Conservation (phyloP, 2,888 invertebrate species). For the Drosophila quinaria region DNA sequence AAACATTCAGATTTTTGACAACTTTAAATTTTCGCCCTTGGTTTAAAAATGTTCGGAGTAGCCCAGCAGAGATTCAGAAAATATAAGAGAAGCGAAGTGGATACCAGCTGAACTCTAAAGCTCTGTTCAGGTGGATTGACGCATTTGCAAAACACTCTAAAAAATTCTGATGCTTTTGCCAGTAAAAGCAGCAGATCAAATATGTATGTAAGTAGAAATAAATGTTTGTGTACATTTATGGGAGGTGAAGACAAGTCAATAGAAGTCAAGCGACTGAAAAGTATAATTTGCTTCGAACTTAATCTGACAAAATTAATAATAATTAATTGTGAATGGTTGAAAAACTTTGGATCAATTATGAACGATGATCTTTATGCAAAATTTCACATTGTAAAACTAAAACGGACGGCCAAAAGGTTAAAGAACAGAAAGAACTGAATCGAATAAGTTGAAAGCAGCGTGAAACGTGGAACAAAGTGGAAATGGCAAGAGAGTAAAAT, state of each 20-base stretch:
- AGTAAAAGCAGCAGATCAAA: too few species aligned
- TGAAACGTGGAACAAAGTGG: slow-evolving; percentile 3
- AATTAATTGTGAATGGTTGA: slow-evolving; percentile 21
- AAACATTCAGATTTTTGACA: too few species aligned
- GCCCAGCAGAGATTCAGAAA: too few species aligned
- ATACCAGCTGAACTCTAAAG: too few species aligned
- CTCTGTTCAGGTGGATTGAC: too few species aligned
- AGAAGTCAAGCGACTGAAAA: slow-evolving; percentile 39
- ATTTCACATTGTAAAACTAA: slow-evolving; percentile 56
- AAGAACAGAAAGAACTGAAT: slow-evolving; percentile 53
- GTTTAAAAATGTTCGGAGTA: too few species aligned
- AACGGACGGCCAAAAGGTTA: slow-evolving; percentile 63
- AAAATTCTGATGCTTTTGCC: too few species aligned
- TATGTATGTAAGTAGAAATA: too few species aligned
- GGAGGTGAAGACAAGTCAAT: slow-evolving; percentile 3
- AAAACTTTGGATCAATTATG: slow-evolving; percentile 62
- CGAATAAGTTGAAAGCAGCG: slow-evolving; percentile 9
- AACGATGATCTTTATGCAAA: slow-evolving; percentile 74
- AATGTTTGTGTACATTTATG: neutral
- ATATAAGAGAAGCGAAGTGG: too few species aligned
- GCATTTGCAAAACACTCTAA: too few species aligned
- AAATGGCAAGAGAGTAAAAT: slow-evolving; percentile 25
- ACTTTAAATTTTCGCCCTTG: too few species aligned
- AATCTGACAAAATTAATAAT: slow-evolving; percentile 40
- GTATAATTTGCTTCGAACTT: slow-evolving; percentile 52